Percentiles rank a stretch among this genome's conserved stretches.
Conservation (phyloP, 2,113 vertebrate species). For the Hippopotamus amphibius region DNA sequence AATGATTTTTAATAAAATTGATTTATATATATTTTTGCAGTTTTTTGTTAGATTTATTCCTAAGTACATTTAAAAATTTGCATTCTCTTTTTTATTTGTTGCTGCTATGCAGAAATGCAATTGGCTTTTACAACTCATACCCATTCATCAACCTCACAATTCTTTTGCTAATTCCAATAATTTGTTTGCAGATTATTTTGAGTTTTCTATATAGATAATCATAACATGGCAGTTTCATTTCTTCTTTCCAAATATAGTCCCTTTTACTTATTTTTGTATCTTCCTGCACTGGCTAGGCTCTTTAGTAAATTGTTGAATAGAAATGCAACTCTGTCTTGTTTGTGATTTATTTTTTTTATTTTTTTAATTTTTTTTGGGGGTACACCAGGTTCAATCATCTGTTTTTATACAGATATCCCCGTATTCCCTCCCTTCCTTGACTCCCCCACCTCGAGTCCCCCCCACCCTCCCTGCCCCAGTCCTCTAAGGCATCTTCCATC, state of each 20-base stretch:
- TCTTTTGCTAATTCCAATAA: background rate
- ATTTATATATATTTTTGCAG: background rate
- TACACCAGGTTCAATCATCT: too few species aligned
- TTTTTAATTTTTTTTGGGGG: too few species aligned
- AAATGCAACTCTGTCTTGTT: background rate
- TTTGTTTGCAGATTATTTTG: background rate
- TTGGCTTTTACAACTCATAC: background rate
- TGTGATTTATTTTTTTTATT: background rate
- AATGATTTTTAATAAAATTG: background rate
- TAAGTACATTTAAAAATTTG: background rate
- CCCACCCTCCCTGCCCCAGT: too few species aligned
- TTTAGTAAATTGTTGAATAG: constrained; percentile 17
- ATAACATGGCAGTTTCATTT: constrained; percentile 5
- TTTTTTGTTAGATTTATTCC: background rate
- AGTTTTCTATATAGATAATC: background rate
- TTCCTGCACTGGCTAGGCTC: background rate
- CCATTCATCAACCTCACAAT: background rate
- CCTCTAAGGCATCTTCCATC: too few species aligned
- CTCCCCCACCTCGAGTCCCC: too few species aligned
- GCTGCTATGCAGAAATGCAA: background rate
- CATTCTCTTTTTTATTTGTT: background rate
- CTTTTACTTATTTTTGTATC: constrained; percentile 8
- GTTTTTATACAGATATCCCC: too few species aligned
- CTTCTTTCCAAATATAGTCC: background rate
- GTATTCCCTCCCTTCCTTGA: too few species aligned